Conservation (phyloP, 2,797 vertebrate species). For the Synaphobranchus kaupii region DNA sequence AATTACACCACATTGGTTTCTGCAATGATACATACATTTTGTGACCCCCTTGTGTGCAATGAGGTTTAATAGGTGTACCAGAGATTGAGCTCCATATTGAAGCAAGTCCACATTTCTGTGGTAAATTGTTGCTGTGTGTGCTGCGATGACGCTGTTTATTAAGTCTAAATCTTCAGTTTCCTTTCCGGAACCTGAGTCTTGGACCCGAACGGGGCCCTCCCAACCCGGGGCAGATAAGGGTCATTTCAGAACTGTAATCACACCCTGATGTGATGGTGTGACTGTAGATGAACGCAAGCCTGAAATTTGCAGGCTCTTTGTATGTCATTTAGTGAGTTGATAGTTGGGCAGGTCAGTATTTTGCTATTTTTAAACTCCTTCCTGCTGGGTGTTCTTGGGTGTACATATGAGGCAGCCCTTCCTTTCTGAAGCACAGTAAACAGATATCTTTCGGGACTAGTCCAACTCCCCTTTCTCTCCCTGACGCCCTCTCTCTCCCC, state of each 20-base stretch:
- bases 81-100: not conserved
- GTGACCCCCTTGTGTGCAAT: not conserved
- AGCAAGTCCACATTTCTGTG: not conserved
- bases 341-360: not conserved
- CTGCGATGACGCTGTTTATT: not conserved
- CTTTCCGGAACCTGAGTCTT: not conserved
- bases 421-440: not conserved
- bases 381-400: not conserved
- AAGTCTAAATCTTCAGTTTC: not conserved
- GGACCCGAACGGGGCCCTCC: not conserved
- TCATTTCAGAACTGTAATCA: not conserved
- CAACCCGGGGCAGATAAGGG: not conserved
- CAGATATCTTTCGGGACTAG: not conserved
- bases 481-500: conserved; percentile 44
- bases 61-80: not conserved
- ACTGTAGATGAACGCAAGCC: not conserved
- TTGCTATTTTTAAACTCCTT: not conserved
- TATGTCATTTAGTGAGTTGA: conserved; percentile 7
- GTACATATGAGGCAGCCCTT: not conserved
- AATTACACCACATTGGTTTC: not conserved
- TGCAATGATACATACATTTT: not conserved
- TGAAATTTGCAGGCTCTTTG: not conserved
- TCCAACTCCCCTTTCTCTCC: not conserved
- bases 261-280: not conserved
- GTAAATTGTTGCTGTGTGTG: not conserved